Percentiles rank a stretch among this genome's conserved stretches.
Conservation (phyloP, 2,113 vertebrate genomes). For the Sardina pilchardus region DNA sequence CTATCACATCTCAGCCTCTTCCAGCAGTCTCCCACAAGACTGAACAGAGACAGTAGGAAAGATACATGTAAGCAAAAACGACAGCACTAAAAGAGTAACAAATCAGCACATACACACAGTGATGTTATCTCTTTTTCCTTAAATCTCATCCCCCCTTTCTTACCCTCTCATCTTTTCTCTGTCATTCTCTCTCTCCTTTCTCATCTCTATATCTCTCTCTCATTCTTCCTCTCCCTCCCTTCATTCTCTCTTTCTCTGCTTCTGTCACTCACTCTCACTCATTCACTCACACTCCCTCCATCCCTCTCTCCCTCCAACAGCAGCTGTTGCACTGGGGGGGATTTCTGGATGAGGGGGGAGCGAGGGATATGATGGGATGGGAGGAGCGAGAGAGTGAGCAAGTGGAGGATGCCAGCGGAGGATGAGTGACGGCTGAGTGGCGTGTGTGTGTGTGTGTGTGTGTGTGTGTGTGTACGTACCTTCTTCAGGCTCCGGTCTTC, state of each 20-base stretch:
- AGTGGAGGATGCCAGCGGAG: background rate
- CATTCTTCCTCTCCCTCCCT: background rate
- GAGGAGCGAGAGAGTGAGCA: background rate
- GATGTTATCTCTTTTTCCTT: background rate
- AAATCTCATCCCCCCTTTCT: background rate
- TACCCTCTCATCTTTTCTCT: background rate
- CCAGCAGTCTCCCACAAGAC: too few relatives aligned
- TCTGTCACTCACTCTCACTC: background rate
- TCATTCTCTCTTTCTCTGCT: background rate
- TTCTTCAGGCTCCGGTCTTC: conserved; percentile 89
- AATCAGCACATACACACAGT: background rate
- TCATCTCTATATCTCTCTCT: background rate
- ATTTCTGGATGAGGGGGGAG: background rate
- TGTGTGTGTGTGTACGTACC: conserved; percentile 71
- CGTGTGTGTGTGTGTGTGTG: conserved; percentile 29
- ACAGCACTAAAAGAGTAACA: background rate
- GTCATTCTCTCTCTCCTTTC: background rate
- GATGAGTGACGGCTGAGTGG: background rate
- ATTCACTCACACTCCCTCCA: background rate
- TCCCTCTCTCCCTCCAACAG: background rate
- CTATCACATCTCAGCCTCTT: too few relatives aligned
- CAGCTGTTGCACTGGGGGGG: background rate
- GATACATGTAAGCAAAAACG: background rate
- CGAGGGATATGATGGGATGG: background rate
- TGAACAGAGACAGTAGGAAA: too few relatives aligned